These are phyloP conservation scores for Chloebia gouldiae DNA, from an alignment of 2,113 vertebrate genomes.

Conservation along the genomic window DNA sequence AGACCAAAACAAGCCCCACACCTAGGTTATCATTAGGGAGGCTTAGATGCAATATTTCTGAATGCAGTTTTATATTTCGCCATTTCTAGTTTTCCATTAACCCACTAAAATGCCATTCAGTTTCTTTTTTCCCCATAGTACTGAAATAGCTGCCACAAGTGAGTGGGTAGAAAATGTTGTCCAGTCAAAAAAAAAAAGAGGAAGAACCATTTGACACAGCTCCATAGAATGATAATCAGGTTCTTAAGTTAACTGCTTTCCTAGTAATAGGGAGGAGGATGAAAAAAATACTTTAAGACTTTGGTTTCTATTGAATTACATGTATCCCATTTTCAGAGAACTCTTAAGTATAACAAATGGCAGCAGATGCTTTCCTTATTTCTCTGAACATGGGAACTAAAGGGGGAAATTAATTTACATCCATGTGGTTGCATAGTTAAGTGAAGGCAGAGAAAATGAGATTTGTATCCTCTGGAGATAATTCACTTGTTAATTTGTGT, in stretches of 20 bases:
- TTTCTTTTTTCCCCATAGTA: neutral
- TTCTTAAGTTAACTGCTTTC: neutral
- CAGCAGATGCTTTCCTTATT: neutral
- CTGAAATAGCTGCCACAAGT: neutral
- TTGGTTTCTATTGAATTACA: neutral
- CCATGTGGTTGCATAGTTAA: neutral
- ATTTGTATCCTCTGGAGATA: neutral
- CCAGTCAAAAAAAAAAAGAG: neutral
- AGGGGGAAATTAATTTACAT: neutral
- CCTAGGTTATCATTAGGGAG: neutral
- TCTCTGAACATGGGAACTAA: neutral
- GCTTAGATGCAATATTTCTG: neutral
- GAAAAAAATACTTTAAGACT: neutral
- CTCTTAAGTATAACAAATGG: neutral
- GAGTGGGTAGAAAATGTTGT: neutral
- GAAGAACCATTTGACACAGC: neutral
- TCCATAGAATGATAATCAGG: neutral
- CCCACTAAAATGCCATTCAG: neutral
- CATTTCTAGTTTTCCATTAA: neutral
- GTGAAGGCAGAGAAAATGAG: neutral
- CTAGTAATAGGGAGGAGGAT: neutral
- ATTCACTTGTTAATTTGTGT: fast-evolving
- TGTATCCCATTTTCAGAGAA: neutral
- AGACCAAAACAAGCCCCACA: neutral
- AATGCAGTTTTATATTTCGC: neutral